A percentile compares a stretch with the other conserved stretches of the same genome.
Conservation (phyloP, 2,797 vertebrate genomes). For the Pipistrellus kuhlii region DNA sequence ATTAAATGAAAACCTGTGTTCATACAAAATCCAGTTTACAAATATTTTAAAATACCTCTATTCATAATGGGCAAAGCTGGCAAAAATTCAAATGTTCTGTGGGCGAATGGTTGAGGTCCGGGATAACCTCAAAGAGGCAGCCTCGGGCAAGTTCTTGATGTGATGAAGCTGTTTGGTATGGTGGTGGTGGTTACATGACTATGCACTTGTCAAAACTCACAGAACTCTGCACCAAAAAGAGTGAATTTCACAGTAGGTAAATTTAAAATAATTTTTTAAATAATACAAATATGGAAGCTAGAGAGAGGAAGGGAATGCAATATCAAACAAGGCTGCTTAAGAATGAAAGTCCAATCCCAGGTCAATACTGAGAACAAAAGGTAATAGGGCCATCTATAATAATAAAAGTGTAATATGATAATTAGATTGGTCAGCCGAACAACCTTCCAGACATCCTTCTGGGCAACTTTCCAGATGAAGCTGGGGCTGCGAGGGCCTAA, state of each 20-base stretch:
- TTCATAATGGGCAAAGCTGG: constrained; percentile 9
- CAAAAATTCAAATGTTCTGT: not conserved
- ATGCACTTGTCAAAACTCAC: constrained; percentile 29
- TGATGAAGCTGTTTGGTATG: not conserved
- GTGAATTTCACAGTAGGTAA: not conserved
- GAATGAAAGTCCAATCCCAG: constrained; percentile 18
- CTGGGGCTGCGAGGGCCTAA: too few relatives aligned
- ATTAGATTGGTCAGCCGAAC: too few relatives aligned
- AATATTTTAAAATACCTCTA: constrained; percentile 55
- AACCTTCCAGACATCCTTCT: too few relatives aligned
- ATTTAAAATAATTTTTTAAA: constrained; percentile 44
- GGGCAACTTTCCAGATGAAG: too few relatives aligned
- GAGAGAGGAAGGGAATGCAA: not conserved
- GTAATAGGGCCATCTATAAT: not conserved
- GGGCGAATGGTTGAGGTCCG: not conserved
- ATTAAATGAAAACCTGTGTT: constrained; percentile 53
- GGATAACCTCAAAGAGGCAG: not conserved
- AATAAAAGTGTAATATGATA: too few relatives aligned
- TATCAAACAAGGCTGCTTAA: constrained; percentile 32
- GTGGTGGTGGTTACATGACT: not conserved
- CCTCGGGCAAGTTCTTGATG: not conserved
- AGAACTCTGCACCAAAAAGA: constrained; percentile 24
- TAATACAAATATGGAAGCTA: constrained; percentile 1
- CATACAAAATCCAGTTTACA: constrained; percentile 12
- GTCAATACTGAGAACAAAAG: not conserved